Percentiles rank a stretch among this genome's conserved stretches.
Conservation (phyloP, 2,888 invertebrate genomes). For the Formica aserva region DNA sequence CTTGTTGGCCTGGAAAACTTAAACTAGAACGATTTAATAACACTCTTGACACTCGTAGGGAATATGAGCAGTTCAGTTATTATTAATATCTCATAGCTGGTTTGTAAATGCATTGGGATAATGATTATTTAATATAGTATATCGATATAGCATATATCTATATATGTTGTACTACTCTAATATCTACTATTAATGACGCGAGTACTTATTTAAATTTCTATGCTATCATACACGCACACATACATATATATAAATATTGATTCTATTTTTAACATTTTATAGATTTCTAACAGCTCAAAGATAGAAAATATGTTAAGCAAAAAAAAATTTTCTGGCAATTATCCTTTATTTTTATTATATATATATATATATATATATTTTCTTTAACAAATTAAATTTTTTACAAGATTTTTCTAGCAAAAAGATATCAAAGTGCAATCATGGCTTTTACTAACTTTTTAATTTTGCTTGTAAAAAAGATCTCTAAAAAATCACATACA, state of each 20-base stretch:
- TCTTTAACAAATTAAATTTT: neutral
- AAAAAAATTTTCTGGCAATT: neutral
- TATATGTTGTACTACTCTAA: neutral
- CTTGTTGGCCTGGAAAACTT: slow-evolving; percentile 44
- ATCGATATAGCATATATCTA: slow-evolving; percentile 2
- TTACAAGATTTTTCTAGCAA: neutral
- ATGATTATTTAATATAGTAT: neutral
- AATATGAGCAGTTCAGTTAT: slow-evolving; percentile 24
- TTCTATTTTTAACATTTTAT: neutral
- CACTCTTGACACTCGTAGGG: slow-evolving; percentile 5
- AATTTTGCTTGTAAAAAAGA: neutral
- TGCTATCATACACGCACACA: neutral
- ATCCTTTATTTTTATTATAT: neutral
- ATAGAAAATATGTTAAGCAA: neutral
- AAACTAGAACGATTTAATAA: slow-evolving; percentile 47
- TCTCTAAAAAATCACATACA: neutral
- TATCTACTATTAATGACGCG: neutral
- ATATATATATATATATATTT: neutral
- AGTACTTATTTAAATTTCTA: neutral
- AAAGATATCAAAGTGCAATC: neutral
- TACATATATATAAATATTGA: neutral
- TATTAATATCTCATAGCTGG: slow-evolving; percentile 24
- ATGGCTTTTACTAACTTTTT: neutral
- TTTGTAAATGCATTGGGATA: neutral
- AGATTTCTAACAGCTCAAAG: neutral